Percentiles rank a stretch among this genome's conserved stretches.
Evolutionary conservation across 92 coral and sea anemone species (phyloP).

Genomic region (Porites divaricata): DNA sequence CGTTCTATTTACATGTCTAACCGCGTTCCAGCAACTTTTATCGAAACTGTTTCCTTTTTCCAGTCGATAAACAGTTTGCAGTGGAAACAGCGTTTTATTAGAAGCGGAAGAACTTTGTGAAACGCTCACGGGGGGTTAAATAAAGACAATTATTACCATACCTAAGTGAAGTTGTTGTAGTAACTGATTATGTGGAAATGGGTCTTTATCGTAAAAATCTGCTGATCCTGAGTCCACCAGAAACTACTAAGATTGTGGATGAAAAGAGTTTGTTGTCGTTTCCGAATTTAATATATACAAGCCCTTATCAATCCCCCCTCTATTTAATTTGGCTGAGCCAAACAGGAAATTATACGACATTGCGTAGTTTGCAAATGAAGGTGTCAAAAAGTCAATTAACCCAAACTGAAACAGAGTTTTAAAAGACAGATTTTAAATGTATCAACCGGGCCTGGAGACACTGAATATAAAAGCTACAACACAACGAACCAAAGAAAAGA

Average conservation of each 20-base stretch:
- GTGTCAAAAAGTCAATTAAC: slow-evolving; percentile 29
- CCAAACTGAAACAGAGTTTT: neutral
- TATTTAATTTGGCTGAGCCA: neutral
- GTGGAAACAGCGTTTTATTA: neutral
- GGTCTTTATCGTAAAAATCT: too few species aligned
- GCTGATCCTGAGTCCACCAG: too few species aligned
- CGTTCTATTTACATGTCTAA: neutral
- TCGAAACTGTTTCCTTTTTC: slow-evolving; percentile 16
- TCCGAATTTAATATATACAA: neutral
- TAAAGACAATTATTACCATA: neutral
- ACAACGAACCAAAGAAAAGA: too few species aligned
- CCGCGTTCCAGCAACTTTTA: slow-evolving; percentile 1
- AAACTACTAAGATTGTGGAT: neutral
- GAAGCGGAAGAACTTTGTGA: neutral
- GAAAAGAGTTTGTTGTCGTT: neutral
- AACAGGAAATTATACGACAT: slow-evolving; percentile 39
- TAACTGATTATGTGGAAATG: too few species aligned
- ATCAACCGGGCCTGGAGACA: too few species aligned
- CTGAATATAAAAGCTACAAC: too few species aligned
- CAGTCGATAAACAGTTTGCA: neutral
- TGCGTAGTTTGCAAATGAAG: neutral
- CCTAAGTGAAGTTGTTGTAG: neutral
- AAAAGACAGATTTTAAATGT: neutral
- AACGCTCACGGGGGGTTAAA: neutral
- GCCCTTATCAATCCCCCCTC: slow-evolving; percentile 1